Conservation (phyloP, 2,797 vertebrate species). For the Helicolenus hilgendorfi region DNA sequence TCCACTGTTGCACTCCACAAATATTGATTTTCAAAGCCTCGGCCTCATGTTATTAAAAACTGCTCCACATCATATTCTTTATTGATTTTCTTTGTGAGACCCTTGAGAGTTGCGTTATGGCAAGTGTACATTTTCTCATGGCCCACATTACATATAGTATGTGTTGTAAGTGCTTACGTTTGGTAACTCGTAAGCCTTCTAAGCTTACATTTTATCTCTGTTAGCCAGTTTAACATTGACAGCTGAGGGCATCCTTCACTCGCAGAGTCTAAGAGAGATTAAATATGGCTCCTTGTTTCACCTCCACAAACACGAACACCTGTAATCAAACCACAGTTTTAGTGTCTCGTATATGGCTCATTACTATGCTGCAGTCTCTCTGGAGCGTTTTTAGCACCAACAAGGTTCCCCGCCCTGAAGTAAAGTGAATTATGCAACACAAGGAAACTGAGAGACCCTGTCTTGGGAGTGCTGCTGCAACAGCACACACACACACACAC, state of each 20-base stretch:
- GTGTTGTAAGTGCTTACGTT: conserved; percentile 12
- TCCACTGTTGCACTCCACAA: conserved; percentile 42
- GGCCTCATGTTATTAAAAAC: conserved; percentile 72
- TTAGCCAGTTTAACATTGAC: not conserved
- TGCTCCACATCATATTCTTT: conserved; percentile 70
- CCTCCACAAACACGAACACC: not conserved
- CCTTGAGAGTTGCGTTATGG: conserved; percentile 34
- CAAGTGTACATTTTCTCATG: conserved; percentile 22
- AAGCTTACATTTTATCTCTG: not conserved
- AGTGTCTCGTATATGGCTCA: not conserved
- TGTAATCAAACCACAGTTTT: conserved; percentile 12
- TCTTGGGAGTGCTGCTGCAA: conserved; percentile 43
- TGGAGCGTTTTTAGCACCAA: conserved; percentile 44
- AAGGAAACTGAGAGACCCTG: conserved; percentile 60
- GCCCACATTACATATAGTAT: not conserved
- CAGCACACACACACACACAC: not conserved
- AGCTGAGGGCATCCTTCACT: not conserved
- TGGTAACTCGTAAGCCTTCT: not conserved
- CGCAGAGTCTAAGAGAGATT: not conserved
- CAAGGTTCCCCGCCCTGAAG: conserved; percentile 51
- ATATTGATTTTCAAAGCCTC: conserved; percentile 77
- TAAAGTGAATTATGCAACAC: conserved; percentile 83
- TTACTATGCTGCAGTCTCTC: conserved; percentile 30
- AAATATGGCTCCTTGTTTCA: not conserved
- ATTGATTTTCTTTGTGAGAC: conserved; percentile 75